These are phyloP conservation scores for Mallateleia sp. DNA, from an alignment of 2,888 invertebrate genomes.

Conservation along the genomic window DNA sequence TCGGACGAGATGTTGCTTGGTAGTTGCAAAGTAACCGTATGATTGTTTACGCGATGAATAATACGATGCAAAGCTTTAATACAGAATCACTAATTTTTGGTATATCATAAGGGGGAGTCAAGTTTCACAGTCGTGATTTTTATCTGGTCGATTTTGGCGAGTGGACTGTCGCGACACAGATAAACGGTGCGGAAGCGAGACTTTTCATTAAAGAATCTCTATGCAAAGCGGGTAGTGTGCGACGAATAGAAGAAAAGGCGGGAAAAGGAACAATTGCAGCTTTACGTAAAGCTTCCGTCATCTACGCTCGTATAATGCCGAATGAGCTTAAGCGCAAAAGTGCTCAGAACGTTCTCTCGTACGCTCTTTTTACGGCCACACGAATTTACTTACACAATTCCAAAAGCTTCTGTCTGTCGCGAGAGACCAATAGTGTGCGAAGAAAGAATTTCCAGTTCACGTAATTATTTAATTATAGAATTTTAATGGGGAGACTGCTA, in stretches of 20 bases:
- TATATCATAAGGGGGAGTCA: background rate
- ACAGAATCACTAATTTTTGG: background rate
- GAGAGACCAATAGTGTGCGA: slow-evolving; percentile 41
- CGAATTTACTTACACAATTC: slow-evolving; percentile 49
- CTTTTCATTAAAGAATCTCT: slow-evolving; percentile 54
- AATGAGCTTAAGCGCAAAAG: slow-evolving; percentile 54
- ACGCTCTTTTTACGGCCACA: slow-evolving; percentile 44
- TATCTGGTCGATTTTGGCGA: slow-evolving; percentile 42
- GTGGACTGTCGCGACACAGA: slow-evolving; percentile 33
- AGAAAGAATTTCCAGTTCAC: slow-evolving; percentile 38
- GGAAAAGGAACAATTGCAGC: slow-evolving; percentile 55
- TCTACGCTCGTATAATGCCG: slow-evolving; percentile 45
- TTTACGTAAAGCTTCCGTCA: slow-evolving; percentile 50
- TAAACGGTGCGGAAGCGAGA: slow-evolving; percentile 46
- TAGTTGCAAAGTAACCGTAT: too few species aligned
- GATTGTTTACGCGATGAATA: too few species aligned
- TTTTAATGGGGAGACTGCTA: too few species aligned
- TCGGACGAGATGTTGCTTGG: too few species aligned
- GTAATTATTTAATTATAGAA: slow-evolving; percentile 45
- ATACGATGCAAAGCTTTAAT: background rate
- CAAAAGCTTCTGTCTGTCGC: slow-evolving; percentile 29
- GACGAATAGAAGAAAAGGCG: slow-evolving; percentile 56
- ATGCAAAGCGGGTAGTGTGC: slow-evolving; percentile 44
- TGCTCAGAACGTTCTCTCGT: slow-evolving; percentile 40
- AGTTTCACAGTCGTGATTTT: slow-evolving; percentile 15